Conservation (phyloP, 2,888 invertebrate genomes). For the Oasisia sp. region DNA sequence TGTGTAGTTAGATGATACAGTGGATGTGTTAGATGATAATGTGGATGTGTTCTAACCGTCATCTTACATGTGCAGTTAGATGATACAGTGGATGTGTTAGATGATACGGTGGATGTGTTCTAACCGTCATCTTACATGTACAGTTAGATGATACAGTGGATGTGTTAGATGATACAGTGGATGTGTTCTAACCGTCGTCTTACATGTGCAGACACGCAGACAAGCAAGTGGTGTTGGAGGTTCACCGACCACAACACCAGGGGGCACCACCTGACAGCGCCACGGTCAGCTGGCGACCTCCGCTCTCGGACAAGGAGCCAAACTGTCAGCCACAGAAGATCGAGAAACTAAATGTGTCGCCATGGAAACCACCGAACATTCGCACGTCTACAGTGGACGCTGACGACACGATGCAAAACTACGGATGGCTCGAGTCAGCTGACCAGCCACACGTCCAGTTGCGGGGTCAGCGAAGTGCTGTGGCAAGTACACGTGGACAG, state of each 20-base stretch:
- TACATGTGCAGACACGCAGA: slow-evolving; percentile 29
- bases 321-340: slow-evolving; percentile 14
- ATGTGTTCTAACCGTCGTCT: neutral
- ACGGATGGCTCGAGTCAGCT: neutral
- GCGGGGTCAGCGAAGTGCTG: neutral
- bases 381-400: neutral
- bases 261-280: neutral
- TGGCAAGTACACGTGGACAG: neutral
- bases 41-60: too few species aligned
- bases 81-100: too few species aligned
- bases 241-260: slow-evolving; percentile 30
- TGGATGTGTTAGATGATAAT: too few species aligned
- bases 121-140: too few species aligned
- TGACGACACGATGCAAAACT: neutral
- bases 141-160: too few species aligned
- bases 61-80: too few species aligned
- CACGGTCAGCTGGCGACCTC: neutral
- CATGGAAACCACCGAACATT: slow-evolving; percentile 19
- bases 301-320: slow-evolving; percentile 1
- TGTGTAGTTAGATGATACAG: too few species aligned
- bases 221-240: slow-evolving; percentile 33
- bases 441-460: neutral
- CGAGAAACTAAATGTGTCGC: slow-evolving; percentile 24
- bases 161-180: neutral
- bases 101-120: too few species aligned